phyloP scores from a whole-genome alignment of 2,888 invertebrate genomes.

The Schrankia costaestrigalis region DNA sequence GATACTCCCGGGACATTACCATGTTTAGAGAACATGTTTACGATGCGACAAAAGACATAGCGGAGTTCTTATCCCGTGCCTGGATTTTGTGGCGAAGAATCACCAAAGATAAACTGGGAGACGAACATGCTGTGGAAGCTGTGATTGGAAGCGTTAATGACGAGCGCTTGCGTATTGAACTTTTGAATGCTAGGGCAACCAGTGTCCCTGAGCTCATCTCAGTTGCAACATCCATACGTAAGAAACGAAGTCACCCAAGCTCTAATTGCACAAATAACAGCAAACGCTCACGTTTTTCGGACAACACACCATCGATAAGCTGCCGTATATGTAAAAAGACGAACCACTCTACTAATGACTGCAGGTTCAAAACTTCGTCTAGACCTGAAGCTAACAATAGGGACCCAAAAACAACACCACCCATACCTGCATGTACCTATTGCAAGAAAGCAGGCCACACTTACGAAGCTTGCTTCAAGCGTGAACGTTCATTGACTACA shows the following conservation, averaged over 20 bases:
- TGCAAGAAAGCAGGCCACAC: background rate
- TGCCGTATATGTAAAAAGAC: background rate
- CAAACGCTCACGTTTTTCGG: background rate
- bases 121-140: slow-evolving; percentile 29
- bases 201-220: background rate
- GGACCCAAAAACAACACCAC: background rate
- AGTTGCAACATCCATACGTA: background rate
- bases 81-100: slow-evolving; percentile 35
- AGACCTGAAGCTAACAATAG: background rate
- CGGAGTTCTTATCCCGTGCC: slow-evolving; percentile 29
- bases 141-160: slow-evolving; percentile 33
- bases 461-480: background rate
- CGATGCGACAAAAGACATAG: slow-evolving; percentile 24
- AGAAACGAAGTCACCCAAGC: background rate
- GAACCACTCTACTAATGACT: background rate
- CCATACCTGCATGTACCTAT: background rate
- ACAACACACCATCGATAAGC: too few species aligned
- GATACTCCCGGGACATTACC: slow-evolving; percentile 27
- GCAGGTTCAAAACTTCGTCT: background rate
- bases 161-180: slow-evolving; percentile 25
- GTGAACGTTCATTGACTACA: background rate
- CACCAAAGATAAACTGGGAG: slow-evolving; percentile 24
- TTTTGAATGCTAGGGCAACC: slow-evolving; percentile 22
- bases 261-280: background rate
- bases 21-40: slow-evolving; percentile 30